phyloP scores from a whole-genome alignment of 2,797 vertebrate species.

The Xerus rutilus region DNA sequence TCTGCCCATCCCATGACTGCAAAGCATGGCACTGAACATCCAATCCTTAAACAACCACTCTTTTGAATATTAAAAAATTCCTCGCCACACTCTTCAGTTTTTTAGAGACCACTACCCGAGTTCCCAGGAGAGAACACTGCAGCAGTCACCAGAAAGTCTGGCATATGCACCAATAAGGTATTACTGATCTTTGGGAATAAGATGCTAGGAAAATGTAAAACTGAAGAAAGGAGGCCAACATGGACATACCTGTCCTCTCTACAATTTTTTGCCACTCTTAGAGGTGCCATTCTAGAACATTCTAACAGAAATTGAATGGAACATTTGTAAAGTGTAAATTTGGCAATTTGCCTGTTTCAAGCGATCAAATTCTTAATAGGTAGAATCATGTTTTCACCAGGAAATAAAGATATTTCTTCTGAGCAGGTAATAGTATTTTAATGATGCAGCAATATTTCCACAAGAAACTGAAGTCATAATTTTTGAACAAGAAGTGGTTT shows the following conservation, averaged over 20 bases:
- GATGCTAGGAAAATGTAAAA: not conserved
- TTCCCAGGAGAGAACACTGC: not conserved
- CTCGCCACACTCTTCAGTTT: not conserved
- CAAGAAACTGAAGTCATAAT: not conserved
- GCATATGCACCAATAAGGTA: not conserved
- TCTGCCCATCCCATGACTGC: not conserved
- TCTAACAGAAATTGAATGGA: not conserved
- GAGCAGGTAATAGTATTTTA: not conserved
- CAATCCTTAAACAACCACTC: not conserved
- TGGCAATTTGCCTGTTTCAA: not conserved
- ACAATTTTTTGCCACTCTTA: not conserved
- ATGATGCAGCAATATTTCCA: not conserved
- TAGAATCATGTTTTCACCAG: not conserved
- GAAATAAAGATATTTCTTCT: not conserved
- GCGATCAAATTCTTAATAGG: not conserved
- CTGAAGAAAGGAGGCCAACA: not conserved
- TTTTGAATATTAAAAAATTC: not conserved
- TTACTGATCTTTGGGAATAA: not conserved
- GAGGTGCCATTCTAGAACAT: not conserved
- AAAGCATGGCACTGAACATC: not conserved
- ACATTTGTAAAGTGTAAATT: no score
- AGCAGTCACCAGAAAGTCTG: not conserved
- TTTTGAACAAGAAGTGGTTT: not conserved
- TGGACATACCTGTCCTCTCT: not conserved
- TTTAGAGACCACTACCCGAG: not conserved